phyloP scores from a whole-genome alignment of 2,888 invertebrate species.

The Parnassius smintheus region DNA sequence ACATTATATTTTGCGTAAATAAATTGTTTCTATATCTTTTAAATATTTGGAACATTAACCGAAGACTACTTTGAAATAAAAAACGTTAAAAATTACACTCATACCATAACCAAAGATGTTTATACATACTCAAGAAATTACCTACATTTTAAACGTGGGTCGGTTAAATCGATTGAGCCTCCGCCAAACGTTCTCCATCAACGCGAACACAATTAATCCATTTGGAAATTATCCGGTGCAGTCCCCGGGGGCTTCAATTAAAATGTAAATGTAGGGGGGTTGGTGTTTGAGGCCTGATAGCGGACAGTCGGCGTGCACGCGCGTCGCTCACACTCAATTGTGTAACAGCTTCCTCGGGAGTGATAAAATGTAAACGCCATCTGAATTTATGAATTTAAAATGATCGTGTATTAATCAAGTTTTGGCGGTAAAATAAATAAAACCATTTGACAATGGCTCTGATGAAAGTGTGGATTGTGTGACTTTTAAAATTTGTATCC shows the following conservation, averaged over 20 bases:
- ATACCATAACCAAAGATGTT: too few species aligned
- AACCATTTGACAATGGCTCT: too few species aligned
- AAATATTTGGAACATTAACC: too few species aligned
- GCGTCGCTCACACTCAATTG: slow-evolving; percentile 33
- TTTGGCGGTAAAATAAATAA: too few species aligned
- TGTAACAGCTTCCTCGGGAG: slow-evolving; percentile 22
- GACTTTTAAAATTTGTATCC: too few species aligned
- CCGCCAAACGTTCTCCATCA: slow-evolving; percentile 31
- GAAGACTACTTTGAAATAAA: too few species aligned
- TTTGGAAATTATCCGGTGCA: slow-evolving; percentile 64
- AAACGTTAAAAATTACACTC: too few species aligned
- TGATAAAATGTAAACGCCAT: slow-evolving; percentile 31
- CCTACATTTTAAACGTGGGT: slow-evolving; percentile 19
- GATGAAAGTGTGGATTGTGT: too few species aligned
- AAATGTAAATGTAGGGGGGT: slow-evolving; percentile 60
- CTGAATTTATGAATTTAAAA: slow-evolving; percentile 42
- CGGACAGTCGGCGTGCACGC: slow-evolving; percentile 34
- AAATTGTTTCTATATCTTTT: too few species aligned
- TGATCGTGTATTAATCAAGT: not conserved
- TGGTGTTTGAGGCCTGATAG: slow-evolving; percentile 37
- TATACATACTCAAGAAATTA: not conserved
- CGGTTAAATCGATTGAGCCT: slow-evolving; percentile 29
- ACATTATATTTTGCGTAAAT: too few species aligned
- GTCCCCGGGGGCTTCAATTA: slow-evolving; percentile 58
- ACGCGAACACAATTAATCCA: slow-evolving; percentile 60